Conservation (phyloP, 2,888 invertebrate genomes). For the Torymus tubicola region DNA sequence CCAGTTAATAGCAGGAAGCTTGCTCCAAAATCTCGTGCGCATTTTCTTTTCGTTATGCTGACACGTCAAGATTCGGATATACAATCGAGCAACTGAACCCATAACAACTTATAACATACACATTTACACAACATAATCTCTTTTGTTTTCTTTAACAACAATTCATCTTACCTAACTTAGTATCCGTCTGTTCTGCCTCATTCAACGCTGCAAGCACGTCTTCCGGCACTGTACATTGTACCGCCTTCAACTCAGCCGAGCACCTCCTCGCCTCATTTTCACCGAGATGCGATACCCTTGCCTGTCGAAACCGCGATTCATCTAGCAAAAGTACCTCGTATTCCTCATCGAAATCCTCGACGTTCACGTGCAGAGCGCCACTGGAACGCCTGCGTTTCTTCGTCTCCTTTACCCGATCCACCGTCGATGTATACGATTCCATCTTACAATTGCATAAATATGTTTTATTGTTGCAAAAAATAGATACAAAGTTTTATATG, state of each 20-base stretch:
- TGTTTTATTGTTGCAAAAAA: constrained; percentile 6
- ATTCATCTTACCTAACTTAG: constrained; percentile 32
- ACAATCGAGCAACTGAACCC: no score
- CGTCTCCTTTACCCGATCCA: constrained; percentile 65
- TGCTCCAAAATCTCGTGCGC: no score
- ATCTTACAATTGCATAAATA: constrained; percentile 63
- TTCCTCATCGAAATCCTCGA: constrained; percentile 62
- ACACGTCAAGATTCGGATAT: no score
- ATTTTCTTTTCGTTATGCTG: no score
- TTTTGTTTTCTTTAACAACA: no score
- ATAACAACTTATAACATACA: no score
- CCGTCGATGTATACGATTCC: constrained; percentile 65
- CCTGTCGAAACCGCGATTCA: constrained; percentile 56
- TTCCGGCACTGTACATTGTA: constrained; percentile 13
- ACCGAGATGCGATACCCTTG: background rate
- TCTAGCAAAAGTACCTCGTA: constrained; percentile 69
- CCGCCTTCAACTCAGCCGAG: constrained; percentile 43
- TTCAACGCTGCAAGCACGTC: constrained; percentile 65
- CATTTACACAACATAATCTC: no score
- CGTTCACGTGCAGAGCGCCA: background rate
- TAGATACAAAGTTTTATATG: background rate
- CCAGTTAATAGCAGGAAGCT: no score
- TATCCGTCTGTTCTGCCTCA: constrained; percentile 42
- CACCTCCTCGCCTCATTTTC: background rate
- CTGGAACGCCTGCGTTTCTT: constrained; percentile 50